Base-by-base conservation (phyloP, 2,888 invertebrate genomes). In the Sthenelais limicola region DNA sequence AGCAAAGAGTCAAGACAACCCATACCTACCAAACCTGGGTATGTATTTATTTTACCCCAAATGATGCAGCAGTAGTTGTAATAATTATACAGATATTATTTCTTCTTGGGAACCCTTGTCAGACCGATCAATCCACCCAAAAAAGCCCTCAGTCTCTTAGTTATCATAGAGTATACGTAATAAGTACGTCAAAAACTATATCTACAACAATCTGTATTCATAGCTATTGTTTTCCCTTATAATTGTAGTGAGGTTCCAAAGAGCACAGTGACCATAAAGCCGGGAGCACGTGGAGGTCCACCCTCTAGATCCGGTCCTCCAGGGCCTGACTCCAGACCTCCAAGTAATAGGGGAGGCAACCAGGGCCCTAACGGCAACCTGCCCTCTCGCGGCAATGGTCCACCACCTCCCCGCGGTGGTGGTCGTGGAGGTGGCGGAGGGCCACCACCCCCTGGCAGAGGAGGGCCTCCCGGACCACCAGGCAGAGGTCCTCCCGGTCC, bases 231-330 rank as follows among this genome's bases (percentile, higher is more conserved):
- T n/a, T 52, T 51, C 38, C 38, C 38, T 7, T 32, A 9, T 52
- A 7, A 21, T 49, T 26, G 3, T 30, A 68, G 68, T 30, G 71
- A 62, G n/a, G 49, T 35, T 26, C 71, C 71, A 15, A 71, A 66
- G 51, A 71, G 71, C 32, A 51, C 62, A n/a, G 71, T 71, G 62
- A 66, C 49, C 9, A 38, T 68, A 2, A 51, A 52, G 47, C 18
- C 47, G 21, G 58, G 58, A n/a, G 28, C 51, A 15, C 32, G 21
- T 3, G 12, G 18, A 7, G n/a, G 12, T 58, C 58, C 58, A 58
- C 32, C 28, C 5, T 24, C 30, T 15, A 30, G 32, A 5, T 32
- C 24, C 32, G 21, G 21, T 12, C 30, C 58, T 18, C 3, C 32
- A 24, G 30, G 33, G 33, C 30, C 58, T 18, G 32, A 28, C 12